A percentile compares a stretch with the other conserved stretches of the same genome.
Conservation (phyloP, 2,888 invertebrate species). For the Cataglyphis rosenhaueri region DNA sequence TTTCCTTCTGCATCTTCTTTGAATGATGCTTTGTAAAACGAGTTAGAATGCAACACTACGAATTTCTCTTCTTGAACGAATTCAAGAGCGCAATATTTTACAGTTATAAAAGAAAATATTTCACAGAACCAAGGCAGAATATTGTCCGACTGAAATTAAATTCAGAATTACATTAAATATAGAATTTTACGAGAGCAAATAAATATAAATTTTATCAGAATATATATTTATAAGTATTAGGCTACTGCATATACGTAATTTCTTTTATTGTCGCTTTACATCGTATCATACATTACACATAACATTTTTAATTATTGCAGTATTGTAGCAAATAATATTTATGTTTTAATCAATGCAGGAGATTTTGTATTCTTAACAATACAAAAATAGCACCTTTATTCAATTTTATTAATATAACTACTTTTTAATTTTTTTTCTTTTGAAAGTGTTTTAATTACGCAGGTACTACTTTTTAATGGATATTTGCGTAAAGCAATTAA, state of each 20-base stretch:
- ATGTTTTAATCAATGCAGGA: background rate
- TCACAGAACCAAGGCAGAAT: background rate
- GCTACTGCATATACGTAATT: background rate
- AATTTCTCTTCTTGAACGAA: conserved; percentile 24
- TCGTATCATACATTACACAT: background rate
- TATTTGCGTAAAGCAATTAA: background rate
- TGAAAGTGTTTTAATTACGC: background rate
- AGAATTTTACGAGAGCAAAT: conserved; percentile 8
- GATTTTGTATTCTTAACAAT: background rate
- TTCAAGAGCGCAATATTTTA: conserved; percentile 39
- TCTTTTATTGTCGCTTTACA: background rate
- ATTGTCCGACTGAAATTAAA: conserved; percentile 38
- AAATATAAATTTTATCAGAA: conserved; percentile 33
- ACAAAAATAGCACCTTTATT: background rate
- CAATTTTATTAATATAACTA: background rate
- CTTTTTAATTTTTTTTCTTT: background rate
- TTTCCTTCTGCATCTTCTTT: conserved; percentile 38
- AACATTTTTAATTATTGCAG: background rate
- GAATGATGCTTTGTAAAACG: conserved; percentile 47
- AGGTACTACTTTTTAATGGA: background rate
- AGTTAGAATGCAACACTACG: conserved; percentile 50
- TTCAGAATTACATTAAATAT: conserved; percentile 34
- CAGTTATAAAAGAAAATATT: conserved; percentile 46
- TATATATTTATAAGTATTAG: background rate
- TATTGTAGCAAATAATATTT: background rate